Evolutionary conservation across 2,888 invertebrate genomes (phyloP), one percentile per base, ranked within the genome.

Genomic region (Keiferia lycopersicella): DNA sequence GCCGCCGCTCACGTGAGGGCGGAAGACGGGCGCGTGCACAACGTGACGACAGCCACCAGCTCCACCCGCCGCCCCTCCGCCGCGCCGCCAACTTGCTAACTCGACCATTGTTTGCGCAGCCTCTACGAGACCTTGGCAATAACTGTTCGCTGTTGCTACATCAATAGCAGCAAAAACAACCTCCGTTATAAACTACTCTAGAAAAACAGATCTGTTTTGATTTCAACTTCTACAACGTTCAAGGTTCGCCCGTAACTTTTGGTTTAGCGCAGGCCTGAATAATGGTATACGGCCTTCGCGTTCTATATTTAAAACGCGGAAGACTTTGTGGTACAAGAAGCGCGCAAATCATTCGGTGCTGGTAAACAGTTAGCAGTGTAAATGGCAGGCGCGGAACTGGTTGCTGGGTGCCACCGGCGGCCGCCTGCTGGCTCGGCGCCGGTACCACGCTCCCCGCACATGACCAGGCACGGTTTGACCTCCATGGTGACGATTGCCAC

Each of bases 291-390:
- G 91, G 84, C 91, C 91, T 91, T 91, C 90, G 76, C 74, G 78
- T 76, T 83, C 89, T 91, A 91, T 87, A 87, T 91, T 86, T 89
- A 86, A 78, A 87, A 90, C 87, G 81, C 91, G 91, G 91, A 91
- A 91, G 90, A 81, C 85, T 81, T 80, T 79, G 82, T 82, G 77
- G 80, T 77, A 81, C 79, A 81, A 82, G 84, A 81, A 81, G 77
- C 82, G 77, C 81, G 79, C 80, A 77, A 84, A 84, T 84, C 80
- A 77, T 75, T 83, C 80, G 73, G 68, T 78, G 79, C 81, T 78
- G 75, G 79, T 80, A 80, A 83, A 87, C 88, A 87, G 89, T 89
- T 87, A 84, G 79, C 69, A 75, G 76, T 79, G 75, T 75, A 79
- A 80, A 84, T 80, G 79, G 80, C 76, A 75, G 72, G 72, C 71